Evolutionary conservation across 2,797 vertebrate species (phyloP).

Genomic region (Pseudochirops corinnae): DNA sequence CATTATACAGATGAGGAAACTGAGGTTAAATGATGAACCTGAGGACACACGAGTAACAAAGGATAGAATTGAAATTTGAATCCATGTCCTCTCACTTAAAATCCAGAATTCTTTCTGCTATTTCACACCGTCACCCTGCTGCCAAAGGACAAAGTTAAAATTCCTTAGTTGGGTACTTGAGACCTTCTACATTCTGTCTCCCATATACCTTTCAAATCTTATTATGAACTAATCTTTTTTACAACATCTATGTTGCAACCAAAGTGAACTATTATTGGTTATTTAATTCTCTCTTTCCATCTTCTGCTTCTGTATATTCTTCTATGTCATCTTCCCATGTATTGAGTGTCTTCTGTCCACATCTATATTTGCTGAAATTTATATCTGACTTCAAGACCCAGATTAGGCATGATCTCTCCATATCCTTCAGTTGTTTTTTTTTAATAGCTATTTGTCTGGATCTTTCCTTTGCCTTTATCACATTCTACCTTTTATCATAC

Average conservation of each 20-base stretch:
- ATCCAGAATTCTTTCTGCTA: background rate
- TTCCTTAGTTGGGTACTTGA: background rate
- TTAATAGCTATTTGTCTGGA: no score
- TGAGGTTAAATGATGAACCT: background rate
- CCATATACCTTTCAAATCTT: background rate
- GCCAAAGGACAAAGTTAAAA: background rate
- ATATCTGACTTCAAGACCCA: background rate
- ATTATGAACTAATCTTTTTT: background rate
- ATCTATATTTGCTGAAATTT: background rate
- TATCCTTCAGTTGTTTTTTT: no score
- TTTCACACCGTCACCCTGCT: background rate
- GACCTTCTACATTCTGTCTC: background rate
- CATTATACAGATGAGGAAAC: background rate
- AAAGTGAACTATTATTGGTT: background rate
- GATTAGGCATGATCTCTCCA: no score
- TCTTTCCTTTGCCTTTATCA: no score
- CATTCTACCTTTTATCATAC: no score
- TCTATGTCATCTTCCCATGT: background rate
- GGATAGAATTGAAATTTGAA: background rate
- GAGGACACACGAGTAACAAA: background rate
- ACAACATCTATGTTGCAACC: background rate
- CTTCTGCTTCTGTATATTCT: background rate
- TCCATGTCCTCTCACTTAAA: background rate
- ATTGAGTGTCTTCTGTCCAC: background rate
- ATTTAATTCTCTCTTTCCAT: background rate